These are phyloP conservation scores for Orthonychiurus folsomi DNA, from an alignment of 2,888 invertebrate species.

Conservation along the genomic window DNA sequence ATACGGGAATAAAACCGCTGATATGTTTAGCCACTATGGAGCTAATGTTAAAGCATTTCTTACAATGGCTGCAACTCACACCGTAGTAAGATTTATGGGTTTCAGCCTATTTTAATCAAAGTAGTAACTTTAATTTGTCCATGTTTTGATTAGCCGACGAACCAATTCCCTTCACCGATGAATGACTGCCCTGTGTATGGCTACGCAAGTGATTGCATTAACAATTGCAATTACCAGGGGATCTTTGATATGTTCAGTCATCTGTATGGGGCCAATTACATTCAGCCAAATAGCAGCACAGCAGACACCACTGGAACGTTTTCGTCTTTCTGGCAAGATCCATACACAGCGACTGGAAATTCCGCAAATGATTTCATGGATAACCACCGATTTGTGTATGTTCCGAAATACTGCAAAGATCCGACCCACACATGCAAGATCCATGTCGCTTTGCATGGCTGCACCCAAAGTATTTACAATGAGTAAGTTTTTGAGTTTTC, in stretches of 20 bases:
- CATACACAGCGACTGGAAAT: not conserved
- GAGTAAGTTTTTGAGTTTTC: not conserved
- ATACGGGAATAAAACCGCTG: not conserved
- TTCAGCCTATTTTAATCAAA: too few relatives aligned
- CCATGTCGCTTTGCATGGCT: conserved; percentile 11
- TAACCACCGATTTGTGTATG: not conserved
- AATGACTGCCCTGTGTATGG: not conserved
- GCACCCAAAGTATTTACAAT: conserved; percentile 3
- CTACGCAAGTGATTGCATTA: not conserved
- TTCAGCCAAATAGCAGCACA: not conserved
- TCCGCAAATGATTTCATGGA: not conserved
- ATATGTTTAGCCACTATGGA: not conserved
- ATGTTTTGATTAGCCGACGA: not conserved
- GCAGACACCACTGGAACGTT: not conserved
- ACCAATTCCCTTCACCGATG: not conserved
- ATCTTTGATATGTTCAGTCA: conserved; percentile 1
- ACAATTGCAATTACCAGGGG: not conserved
- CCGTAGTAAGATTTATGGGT: too few relatives aligned
- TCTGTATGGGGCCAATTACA: not conserved
- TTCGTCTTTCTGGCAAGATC: not conserved
- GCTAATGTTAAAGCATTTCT: not conserved
- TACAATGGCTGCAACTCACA: not conserved
- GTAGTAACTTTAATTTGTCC: too few relatives aligned
- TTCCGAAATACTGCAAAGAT: not conserved
- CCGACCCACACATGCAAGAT: conserved; percentile 4